Evolutionary conservation across 2,113 vertebrate species (phyloP), one percentile per base, ranked within the genome.

Genomic region (Marmota flaviventris): DNA sequence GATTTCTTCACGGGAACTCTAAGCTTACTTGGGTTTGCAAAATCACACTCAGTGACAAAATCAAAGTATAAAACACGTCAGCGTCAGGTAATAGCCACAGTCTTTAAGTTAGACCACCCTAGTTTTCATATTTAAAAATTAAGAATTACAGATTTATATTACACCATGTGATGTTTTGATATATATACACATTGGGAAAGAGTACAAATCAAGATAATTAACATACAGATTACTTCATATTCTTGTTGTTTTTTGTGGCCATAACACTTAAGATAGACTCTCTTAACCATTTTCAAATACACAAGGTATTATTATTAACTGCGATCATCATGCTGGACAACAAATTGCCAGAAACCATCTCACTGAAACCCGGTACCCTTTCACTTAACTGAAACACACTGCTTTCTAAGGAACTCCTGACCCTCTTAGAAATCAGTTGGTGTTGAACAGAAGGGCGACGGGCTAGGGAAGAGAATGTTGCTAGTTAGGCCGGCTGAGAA

Each of bases 11-110:
- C 34, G 20, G 86, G 73, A 95, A 73, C 1, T 12, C 29, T 16
- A 11, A 58, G 9, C 72, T 69, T 63, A 42, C 34, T 34, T 39
- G 24, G 25, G 20, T 11, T 78, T 17, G 13, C 16, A 58, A n/a
- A 34, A 20, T 63, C 48, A 24, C 27, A 48, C 8, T 12, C 37
- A 18, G 6, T 9, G 34, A 76, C 63, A 67, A 58, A 79, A 58
- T 24, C 16, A 20, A 51, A 24, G 32, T 39, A 56, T 77, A n/a
- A 88, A 29, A 34, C 4, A 17, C 10, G 5, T 20, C 45, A 37
- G 0, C 39, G 18, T 14, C 32, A 83, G 20, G 24, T 1, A 0
- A 25, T 3, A 4, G 11, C 12, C 14, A 76, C 17, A 29, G 2
- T 24, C 53, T 77, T 78, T 61, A 25, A 39, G 11, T 76, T 25